phyloP scores from a whole-genome alignment of 1,140 invertebrate species.

The Brachionus rotundiformis region DNA sequence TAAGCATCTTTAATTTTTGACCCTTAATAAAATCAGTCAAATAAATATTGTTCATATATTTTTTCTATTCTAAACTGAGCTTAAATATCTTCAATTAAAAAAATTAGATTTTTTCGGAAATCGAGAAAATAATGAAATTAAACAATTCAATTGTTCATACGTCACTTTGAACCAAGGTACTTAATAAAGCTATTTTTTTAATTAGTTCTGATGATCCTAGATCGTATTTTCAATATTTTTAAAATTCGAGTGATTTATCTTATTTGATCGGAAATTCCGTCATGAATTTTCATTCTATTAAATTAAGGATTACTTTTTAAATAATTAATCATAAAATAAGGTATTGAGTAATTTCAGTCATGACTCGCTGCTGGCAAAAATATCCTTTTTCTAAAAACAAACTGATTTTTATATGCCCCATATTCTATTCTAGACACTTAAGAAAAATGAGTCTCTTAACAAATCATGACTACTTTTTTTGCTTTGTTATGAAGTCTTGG shows the following conservation, averaged over 20 bases:
- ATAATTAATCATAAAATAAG: not conserved
- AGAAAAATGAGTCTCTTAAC: not conserved
- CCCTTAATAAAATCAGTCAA: not conserved
- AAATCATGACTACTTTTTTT: not conserved
- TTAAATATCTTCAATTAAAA: too few species aligned
- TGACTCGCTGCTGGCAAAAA: not conserved
- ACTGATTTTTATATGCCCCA: not conserved
- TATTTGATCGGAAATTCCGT: not conserved
- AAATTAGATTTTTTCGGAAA: not conserved
- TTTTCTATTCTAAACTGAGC: too few species aligned
- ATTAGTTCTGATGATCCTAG: not conserved
- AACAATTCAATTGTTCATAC: not conserved
- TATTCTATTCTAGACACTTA: not conserved
- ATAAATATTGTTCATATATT: not conserved
- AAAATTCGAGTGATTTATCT: not conserved
- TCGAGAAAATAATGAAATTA: not conserved
- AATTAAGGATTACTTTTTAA: not conserved
- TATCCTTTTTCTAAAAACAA: not conserved
- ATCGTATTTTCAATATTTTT: too few species aligned
- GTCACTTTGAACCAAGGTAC: not conserved
- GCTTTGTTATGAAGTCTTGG: not conserved
- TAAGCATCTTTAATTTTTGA: not conserved
- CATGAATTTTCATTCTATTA: not conserved
- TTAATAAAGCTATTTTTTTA: not conserved
- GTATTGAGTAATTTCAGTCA: not conserved